Conservation (phyloP, 2,797 vertebrate species). For the Urosaurus nigricauda region DNA sequence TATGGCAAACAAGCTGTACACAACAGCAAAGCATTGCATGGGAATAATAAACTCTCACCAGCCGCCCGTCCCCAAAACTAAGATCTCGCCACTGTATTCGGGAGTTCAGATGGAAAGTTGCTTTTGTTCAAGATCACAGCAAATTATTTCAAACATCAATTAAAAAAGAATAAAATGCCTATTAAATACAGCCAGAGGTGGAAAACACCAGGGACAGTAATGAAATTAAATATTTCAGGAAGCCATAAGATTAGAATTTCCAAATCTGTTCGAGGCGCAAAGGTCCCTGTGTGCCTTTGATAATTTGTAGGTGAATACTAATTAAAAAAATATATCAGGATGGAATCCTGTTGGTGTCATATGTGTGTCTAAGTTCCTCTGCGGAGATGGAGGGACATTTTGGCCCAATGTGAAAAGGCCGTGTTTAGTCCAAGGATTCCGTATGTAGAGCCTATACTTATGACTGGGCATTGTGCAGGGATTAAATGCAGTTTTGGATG, state of each 20-base stretch:
- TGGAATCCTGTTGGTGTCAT: too few species aligned
- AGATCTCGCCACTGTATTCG: neutral
- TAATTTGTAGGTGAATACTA: neutral
- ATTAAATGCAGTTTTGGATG: too few species aligned
- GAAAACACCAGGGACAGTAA: neutral
- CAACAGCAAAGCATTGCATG: neutral
- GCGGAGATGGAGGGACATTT: too few species aligned
- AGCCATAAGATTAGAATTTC: neutral
- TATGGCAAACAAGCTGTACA: slow-evolving; percentile 23
- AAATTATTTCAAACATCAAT: slow-evolving; percentile 11
- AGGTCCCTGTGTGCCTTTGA: neutral
- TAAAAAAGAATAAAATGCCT: neutral
- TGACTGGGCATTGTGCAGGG: too few species aligned
- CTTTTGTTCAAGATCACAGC: neutral
- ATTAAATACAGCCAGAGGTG: neutral
- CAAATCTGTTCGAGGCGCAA: neutral
- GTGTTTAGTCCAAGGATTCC: too few species aligned
- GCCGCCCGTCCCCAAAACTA: slow-evolving; percentile 36
- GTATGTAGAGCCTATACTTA: too few species aligned
- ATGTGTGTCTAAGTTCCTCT: too few species aligned
- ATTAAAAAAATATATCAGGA: neutral
- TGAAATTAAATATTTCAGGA: neutral
- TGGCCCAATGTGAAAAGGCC: too few species aligned
- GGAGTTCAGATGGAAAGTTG: neutral
- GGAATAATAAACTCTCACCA: slow-evolving; percentile 2